phyloP scores from a whole-genome alignment of 2,113 vertebrate genomes.

The Trichomycterus rosablanca region DNA sequence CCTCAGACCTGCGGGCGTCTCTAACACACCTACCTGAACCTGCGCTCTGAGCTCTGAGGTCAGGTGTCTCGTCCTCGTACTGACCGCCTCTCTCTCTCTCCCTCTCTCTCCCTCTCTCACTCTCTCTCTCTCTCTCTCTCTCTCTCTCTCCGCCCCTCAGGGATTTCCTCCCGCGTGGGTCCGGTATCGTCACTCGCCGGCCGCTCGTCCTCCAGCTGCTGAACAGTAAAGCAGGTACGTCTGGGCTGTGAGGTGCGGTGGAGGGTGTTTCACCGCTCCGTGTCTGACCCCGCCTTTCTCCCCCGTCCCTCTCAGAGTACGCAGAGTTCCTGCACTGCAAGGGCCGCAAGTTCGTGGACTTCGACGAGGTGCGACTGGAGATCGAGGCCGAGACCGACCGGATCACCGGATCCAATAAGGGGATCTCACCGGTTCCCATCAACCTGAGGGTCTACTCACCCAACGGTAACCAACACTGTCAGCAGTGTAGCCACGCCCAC shows the following conservation, averaged over 20 bases:
- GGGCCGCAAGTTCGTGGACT: conserved; percentile 90
- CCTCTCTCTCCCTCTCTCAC: too few relatives aligned
- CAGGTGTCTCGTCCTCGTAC: background rate
- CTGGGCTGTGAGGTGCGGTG: too few relatives aligned
- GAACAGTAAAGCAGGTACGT: conserved; percentile 85
- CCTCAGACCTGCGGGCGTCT: too few relatives aligned
- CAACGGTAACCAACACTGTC: conserved; percentile 60
- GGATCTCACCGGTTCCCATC: conserved; percentile 89
- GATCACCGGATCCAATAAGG: conserved; percentile 89
- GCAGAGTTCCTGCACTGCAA: conserved; percentile 96
- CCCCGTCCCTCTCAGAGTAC: conserved; percentile 86
- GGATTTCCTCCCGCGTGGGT: conserved; percentile 91
- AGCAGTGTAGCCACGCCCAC: conserved; percentile 19
- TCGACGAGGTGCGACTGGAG: conserved; percentile 88
- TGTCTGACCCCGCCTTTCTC: background rate
- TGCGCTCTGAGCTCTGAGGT: too few relatives aligned
- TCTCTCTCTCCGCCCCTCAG: conserved; percentile 56
- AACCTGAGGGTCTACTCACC: conserved; percentile 92
- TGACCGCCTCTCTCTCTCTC: background rate
- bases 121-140: background rate
- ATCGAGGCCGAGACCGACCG: conserved; percentile 90
- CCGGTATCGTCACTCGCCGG: conserved; percentile 87
- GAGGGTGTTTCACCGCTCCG: too few relatives aligned
- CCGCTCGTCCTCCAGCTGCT: conserved; percentile 93
- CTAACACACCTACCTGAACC: too few relatives aligned